Base-by-base conservation (phyloP, 1,140 invertebrate species). In the Lasioglossum baleicum region DNA sequence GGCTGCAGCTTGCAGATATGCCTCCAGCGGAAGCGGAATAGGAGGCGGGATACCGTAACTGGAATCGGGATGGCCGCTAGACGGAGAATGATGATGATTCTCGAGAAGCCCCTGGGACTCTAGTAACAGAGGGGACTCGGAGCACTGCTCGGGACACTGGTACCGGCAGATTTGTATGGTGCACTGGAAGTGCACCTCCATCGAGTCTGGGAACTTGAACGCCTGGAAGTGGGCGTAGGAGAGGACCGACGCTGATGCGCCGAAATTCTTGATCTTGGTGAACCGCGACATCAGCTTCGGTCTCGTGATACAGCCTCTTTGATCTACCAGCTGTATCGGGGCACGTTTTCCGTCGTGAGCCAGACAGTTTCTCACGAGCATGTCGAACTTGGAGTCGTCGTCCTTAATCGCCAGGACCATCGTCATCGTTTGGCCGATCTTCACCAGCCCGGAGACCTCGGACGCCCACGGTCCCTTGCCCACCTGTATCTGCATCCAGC, bases 401-500 rank as follows among this genome's bases (percentile, higher is more conserved):
- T 99, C 98, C 92, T 99, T 98, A 83, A 99, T 99, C 11, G 98
- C 98, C 42, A 98, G 92, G 2, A 99, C 98, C 98, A 99, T 98
- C 7, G 98, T 99, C 98, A 99, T 98, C 0, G 98, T 98, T 89
- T 99, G 98, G 2, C 98, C 98, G 66, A 98, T 99, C 91, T 98
- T 98, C 0, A 99, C 98, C 40, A 99, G 93, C 0, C 98, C 98
- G 0, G 97, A 98, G 0, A 99, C 98, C 93, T 99, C 98, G 0
- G 97, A 97, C 11, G 98, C 98, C 98, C 98, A 99, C 0, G 98
- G 98, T 60, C 98, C 98, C 91, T 98, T 99, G 22, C 98, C 98
- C 8, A 98, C 97, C 93, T 98, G 97, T 71, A 98, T 98, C 87
- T 97, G 97, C 97, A 98, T 97, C 97, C 97, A 98, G 92, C 98